Percentiles rank a stretch among this genome's conserved stretches.
phyloP scores from a whole-genome alignment of 1,140 invertebrate genomes.

The Drosophila pachea region DNA sequence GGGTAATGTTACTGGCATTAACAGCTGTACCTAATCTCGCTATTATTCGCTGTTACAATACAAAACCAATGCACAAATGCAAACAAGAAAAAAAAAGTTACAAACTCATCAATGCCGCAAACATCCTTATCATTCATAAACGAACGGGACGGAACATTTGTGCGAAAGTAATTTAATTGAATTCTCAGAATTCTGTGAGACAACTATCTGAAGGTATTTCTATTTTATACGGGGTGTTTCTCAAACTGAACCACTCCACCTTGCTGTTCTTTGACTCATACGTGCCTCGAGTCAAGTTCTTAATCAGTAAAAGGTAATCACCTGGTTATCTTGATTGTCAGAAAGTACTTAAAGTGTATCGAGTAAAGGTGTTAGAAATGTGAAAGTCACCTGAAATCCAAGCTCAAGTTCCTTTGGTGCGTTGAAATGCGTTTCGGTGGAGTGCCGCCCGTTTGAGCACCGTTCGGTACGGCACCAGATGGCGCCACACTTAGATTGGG shows the following conservation, averaged over 20 bases:
- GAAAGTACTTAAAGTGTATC: not conserved
- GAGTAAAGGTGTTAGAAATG: not conserved
- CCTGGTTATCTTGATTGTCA: not conserved
- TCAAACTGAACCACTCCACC: too few species aligned
- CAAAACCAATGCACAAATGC: too few species aligned
- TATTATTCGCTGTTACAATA: too few species aligned
- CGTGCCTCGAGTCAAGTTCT: not conserved
- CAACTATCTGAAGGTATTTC: too few species aligned
- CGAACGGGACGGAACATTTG: too few species aligned
- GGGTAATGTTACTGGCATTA: slow-evolving; percentile 18
- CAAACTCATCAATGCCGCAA: too few species aligned
- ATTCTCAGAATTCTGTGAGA: too few species aligned
- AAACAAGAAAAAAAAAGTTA: too few species aligned
- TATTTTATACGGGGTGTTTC: not conserved
- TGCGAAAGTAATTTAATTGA: too few species aligned
- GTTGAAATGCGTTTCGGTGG: slow-evolving; percentile 83
- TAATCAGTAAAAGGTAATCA: slow-evolving; percentile 1
- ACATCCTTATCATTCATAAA: too few species aligned
- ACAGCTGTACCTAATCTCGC: too few species aligned
- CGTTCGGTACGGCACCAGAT: slow-evolving; percentile 7
- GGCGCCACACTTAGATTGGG: slow-evolving; percentile 73
- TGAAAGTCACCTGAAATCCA: slow-evolving; percentile 84
- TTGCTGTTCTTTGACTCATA: not conserved
- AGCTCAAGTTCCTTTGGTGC: slow-evolving; percentile 88
- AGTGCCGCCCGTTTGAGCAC: slow-evolving; percentile 54